Conservation (phyloP, 1,140 invertebrate genomes). For the Thalassaphorura encarpata region DNA sequence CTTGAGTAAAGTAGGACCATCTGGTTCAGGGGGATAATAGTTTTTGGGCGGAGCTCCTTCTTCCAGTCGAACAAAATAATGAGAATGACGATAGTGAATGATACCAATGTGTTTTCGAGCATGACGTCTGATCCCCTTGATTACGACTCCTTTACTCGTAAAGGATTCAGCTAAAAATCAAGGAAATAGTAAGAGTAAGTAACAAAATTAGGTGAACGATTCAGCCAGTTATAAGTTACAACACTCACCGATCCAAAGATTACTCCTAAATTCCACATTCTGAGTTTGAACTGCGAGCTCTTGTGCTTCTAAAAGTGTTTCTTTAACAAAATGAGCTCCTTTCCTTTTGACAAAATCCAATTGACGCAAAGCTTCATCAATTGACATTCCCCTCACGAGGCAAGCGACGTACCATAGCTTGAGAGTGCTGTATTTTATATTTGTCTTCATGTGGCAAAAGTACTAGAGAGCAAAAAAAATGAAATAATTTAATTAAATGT, state of each 20-base stretch:
- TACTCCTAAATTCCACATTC: slow-evolving; percentile 90
- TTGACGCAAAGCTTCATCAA: slow-evolving; percentile 89
- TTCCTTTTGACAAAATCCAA: slow-evolving; percentile 72
- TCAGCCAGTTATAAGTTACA: not conserved
- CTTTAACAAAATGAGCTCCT: slow-evolving; percentile 65
- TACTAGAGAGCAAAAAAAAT: slow-evolving; percentile 51
- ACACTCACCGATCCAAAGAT: slow-evolving; percentile 87
- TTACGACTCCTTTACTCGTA: slow-evolving; percentile 55
- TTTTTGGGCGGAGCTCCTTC: slow-evolving; percentile 86
- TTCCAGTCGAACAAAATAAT: slow-evolving; percentile 83
- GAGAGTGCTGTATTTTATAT: slow-evolving; percentile 80
- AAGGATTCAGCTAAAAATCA: slow-evolving; percentile 72
- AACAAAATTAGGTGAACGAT: not conserved
- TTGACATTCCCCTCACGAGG: slow-evolving; percentile 77
- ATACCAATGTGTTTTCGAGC: slow-evolving; percentile 55
- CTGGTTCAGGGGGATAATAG: slow-evolving; percentile 47
- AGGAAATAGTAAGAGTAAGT: slow-evolving; percentile 5
- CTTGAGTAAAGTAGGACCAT: slow-evolving; percentile 59
- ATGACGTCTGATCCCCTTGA: slow-evolving; percentile 77
- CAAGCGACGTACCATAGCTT: slow-evolving; percentile 86
- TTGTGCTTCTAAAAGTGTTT: slow-evolving; percentile 78
- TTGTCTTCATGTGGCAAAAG: slow-evolving; percentile 67
- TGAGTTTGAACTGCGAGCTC: slow-evolving; percentile 74
- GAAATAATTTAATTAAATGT: not conserved
- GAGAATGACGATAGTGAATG: slow-evolving; percentile 65